These are phyloP conservation scores for Spinus olivaceus DNA, from an alignment of 2,797 vertebrate species.

Conservation along the genomic window DNA sequence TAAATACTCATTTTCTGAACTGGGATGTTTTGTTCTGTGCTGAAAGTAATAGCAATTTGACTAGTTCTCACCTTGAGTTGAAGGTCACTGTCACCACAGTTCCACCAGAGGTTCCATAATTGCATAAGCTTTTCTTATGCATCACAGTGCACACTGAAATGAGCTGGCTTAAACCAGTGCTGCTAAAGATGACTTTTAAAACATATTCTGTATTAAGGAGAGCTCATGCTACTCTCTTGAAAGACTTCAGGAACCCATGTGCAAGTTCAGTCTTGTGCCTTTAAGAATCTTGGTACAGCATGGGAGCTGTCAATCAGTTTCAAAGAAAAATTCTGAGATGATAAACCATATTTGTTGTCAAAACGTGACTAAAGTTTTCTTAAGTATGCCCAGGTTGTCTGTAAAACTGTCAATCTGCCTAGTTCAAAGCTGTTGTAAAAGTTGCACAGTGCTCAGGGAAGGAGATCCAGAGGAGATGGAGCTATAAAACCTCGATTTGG, in stretches of 20 bases:
- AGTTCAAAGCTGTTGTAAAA: neutral
- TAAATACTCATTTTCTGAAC: neutral
- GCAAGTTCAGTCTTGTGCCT: neutral
- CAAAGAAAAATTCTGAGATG: neutral
- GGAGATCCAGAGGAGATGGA: neutral
- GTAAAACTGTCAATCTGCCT: neutral
- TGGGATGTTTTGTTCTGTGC: neutral
- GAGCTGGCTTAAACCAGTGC: neutral
- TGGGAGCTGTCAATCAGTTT: neutral
- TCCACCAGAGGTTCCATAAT: neutral
- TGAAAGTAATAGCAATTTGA: neutral
- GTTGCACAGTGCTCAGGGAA: neutral
- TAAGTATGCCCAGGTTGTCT: neutral
- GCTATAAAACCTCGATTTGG: neutral
- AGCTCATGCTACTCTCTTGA: neutral
- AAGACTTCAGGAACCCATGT: neutral
- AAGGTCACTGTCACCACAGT: neutral
- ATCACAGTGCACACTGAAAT: neutral
- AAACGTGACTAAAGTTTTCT: neutral
- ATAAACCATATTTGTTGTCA: neutral
- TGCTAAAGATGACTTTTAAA: neutral
- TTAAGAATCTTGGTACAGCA: neutral
- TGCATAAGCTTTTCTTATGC: neutral
- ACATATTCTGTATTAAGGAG: neutral
- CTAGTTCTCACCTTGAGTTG: neutral